phyloP scores from a whole-genome alignment of 2,888 invertebrate genomes.

The Dynastes maya region DNA sequence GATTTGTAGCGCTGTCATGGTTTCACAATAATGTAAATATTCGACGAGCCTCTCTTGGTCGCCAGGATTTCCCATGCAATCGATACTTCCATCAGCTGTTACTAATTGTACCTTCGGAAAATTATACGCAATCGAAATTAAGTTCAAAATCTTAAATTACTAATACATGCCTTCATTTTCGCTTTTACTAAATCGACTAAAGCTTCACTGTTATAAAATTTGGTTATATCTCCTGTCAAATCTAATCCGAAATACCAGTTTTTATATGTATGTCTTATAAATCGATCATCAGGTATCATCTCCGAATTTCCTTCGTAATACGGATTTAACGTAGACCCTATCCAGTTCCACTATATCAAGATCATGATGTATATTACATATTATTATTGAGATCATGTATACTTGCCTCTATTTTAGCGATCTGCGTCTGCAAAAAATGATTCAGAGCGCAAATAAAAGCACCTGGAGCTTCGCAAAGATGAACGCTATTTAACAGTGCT shows the following conservation, averaged over 20 bases:
- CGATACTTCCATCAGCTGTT: slow-evolving; percentile 95
- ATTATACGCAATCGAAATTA: slow-evolving; percentile 45
- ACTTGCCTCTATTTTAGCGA: slow-evolving; percentile 74
- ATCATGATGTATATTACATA: slow-evolving; percentile 44
- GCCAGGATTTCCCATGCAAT: slow-evolving; percentile 88
- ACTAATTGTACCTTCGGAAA: slow-evolving; percentile 76
- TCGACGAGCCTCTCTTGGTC: slow-evolving; percentile 89
- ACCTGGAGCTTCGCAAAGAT: slow-evolving; percentile 98
- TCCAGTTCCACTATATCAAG: slow-evolving; percentile 84
- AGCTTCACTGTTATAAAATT: slow-evolving; percentile 78
- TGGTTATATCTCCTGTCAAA: slow-evolving; percentile 88
- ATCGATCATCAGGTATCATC: slow-evolving; percentile 88
- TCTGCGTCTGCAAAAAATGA: slow-evolving; percentile 81
- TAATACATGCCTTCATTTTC: slow-evolving; percentile 70
- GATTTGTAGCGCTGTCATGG: slow-evolving; percentile 81
- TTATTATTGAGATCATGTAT: slow-evolving; percentile 19
- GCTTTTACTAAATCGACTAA: slow-evolving; percentile 73
- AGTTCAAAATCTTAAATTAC: background rate
- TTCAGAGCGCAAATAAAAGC: slow-evolving; percentile 94
- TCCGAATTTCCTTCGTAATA: slow-evolving; percentile 90
- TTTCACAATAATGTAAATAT: slow-evolving; percentile 88
- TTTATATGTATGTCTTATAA: slow-evolving; percentile 83
- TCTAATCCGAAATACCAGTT: slow-evolving; percentile 93
- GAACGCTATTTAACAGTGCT: slow-evolving; percentile 78
- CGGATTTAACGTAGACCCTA: slow-evolving; percentile 90